Evolutionary conservation across 1,140 invertebrate species (phyloP), one percentile per base, ranked within the genome.

Genomic region (Lanistes nyassanus): DNA sequence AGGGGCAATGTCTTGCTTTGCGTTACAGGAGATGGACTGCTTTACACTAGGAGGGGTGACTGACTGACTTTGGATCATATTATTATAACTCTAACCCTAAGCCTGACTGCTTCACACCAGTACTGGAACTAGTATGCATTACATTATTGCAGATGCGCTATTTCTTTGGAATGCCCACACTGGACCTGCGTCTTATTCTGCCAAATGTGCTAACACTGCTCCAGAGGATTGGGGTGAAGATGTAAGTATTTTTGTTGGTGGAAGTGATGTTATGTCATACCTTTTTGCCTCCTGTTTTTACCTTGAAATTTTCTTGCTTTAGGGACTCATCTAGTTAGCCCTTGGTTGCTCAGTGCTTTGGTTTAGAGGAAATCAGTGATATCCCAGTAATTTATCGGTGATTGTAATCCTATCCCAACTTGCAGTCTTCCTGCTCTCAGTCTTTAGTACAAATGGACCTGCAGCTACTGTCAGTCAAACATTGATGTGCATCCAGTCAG

Each of bases 171-270:
- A 89, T 94, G 71, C 90, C 92, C 6, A 94, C 93, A 2, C 88
- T 89, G 31, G 93, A 95, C 87, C 90, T 95, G 65, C 88, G 93
- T 75, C 90, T 92, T 55, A 96, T 94, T 0, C 89, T 96, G 82
- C 91, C 92, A 0, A 96, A 95, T 89, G 88, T 96, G 74, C 89
- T 90, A 53, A 86, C 95, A 34, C 89, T 94, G 62, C 90, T 91
- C 75, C 77, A 91, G 42, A 89, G 90, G 79, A 74, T 89, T 13
- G 86, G 85, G 4, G 81, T 83, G 0, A 83, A 78, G 71, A 68
- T 78, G 88, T 88, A 82, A 81, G 86, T 85, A 55, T 51, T 34
- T 42, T 68, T 51, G 21, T 74, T 55, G 23, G 36, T 58, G 31
- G 75, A 66, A 21, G 13, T 21, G 55, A 65, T 47, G 29, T 39